phyloP scores from a whole-genome alignment of 2,113 vertebrate genomes.

The Sphaerodactylus townsendi region DNA sequence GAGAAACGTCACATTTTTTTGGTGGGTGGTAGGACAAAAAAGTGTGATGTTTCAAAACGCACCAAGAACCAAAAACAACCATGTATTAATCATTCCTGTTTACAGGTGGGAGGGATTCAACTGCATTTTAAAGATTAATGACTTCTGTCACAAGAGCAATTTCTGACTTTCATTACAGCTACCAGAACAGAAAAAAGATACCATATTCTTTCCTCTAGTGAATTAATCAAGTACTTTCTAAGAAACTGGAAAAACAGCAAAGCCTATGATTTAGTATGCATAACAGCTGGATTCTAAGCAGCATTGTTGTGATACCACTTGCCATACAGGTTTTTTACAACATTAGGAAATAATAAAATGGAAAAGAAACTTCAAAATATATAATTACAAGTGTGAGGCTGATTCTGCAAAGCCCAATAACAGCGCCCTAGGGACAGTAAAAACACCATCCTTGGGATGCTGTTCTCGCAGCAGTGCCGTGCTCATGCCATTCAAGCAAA shows the following conservation, averaged over 20 bases:
- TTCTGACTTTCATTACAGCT: background rate
- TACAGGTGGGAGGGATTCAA: background rate
- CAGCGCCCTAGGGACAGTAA: too few species aligned
- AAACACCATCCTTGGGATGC: too few species aligned
- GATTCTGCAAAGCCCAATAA: too few species aligned
- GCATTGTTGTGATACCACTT: background rate
- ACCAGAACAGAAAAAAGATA: background rate
- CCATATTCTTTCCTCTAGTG: background rate
- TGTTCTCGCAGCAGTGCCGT: too few species aligned
- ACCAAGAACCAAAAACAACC: background rate
- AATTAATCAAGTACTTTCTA: background rate
- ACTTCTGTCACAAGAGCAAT: background rate
- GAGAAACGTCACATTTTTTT: background rate
- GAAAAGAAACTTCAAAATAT: too few species aligned
- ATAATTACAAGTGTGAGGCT: too few species aligned
- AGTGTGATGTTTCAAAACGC: background rate
- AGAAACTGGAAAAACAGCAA: background rate
- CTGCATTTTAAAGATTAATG: background rate
- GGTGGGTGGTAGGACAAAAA: background rate
- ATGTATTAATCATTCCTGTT: background rate
- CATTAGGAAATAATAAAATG: too few species aligned
- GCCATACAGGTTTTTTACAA: background rate
- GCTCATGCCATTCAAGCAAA: too few species aligned
- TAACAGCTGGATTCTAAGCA: background rate
- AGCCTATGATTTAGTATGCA: too few species aligned